Evolutionary conservation across 2,797 vertebrate genomes (phyloP).

Genomic region (Chelon labrosus): DNA sequence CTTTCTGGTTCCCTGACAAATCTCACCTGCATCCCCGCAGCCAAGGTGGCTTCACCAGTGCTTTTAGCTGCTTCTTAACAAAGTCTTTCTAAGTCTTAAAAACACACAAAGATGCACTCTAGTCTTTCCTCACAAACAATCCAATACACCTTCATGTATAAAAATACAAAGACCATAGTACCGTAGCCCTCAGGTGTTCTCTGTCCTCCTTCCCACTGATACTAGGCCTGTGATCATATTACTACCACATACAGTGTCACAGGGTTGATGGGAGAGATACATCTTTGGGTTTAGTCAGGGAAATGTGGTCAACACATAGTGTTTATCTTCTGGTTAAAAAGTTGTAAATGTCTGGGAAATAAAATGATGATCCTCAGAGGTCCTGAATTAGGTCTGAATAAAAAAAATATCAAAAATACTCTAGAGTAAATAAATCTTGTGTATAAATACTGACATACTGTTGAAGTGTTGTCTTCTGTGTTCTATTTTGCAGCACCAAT

Average conservation of each 20-base stretch:
- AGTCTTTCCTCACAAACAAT: slow-evolving; percentile 36
- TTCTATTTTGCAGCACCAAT: slow-evolving; percentile 69
- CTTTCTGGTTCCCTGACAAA: slow-evolving; percentile 68
- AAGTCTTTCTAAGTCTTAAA: slow-evolving; percentile 38
- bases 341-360: slow-evolving; percentile 35
- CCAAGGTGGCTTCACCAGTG: slow-evolving; percentile 14
- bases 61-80: slow-evolving; percentile 41
- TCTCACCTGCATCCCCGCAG: slow-evolving; percentile 10
- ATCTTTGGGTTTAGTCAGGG: slow-evolving; percentile 57
- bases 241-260: slow-evolving; percentile 45
- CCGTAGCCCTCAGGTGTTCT: slow-evolving; percentile 32
- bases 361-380: slow-evolving; percentile 42
- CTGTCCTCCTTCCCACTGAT: slow-evolving; percentile 22
- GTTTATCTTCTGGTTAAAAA: slow-evolving; percentile 39
- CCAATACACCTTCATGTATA: slow-evolving; percentile 49
- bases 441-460: slow-evolving; percentile 68
- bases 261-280: slow-evolving; percentile 24
- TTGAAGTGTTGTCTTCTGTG: slow-evolving; percentile 48
- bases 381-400: slow-evolving; percentile 50
- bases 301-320: slow-evolving; percentile 28
- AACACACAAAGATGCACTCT: slow-evolving; percentile 50
- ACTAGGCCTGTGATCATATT: slow-evolving; percentile 9
- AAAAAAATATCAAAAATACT: slow-evolving; percentile 82
- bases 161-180: slow-evolving; percentile 59
- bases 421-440: slow-evolving; percentile 69